Percentiles rank a stretch among this genome's conserved stretches.
Conservation (phyloP, 2,797 vertebrate species). For the Notamacropus eugenii region DNA sequence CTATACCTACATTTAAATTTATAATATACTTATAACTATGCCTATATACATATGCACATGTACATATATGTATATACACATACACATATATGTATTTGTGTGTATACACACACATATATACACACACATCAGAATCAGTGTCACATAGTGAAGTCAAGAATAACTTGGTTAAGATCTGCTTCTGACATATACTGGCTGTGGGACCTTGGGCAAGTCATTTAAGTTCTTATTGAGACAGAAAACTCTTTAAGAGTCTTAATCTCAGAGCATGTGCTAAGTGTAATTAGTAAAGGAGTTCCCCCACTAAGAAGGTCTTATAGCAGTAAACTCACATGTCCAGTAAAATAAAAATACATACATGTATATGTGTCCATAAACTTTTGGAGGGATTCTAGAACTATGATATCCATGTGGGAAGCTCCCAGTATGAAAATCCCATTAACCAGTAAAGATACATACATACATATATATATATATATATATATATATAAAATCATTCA, state of each 20-base stretch:
- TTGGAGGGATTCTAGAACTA: not conserved
- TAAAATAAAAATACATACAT: not conserved
- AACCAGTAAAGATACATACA: not conserved
- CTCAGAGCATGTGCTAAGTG: not conserved
- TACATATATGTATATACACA: not conserved
- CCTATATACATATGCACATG: not conserved
- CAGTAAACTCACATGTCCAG: not conserved
- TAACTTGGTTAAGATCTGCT: not conserved
- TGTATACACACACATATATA: not conserved
- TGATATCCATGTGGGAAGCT: not conserved
- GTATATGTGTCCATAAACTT: not conserved
- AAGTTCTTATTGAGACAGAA: not conserved
- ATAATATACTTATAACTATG: too few species aligned
- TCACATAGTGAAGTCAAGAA: not conserved
- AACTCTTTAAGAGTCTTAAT: not conserved
- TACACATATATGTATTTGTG: not conserved
- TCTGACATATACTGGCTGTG: not conserved
- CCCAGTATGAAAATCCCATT: not conserved
- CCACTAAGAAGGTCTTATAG: not conserved
- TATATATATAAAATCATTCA: not conserved
- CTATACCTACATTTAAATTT: not conserved
- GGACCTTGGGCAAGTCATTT: not conserved
- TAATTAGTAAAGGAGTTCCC: not conserved
- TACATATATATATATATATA: too few species aligned
- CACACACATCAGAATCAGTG: not conserved